Conservation (phyloP, 2,113 vertebrate species). For the Delphinus delphis region DNA sequence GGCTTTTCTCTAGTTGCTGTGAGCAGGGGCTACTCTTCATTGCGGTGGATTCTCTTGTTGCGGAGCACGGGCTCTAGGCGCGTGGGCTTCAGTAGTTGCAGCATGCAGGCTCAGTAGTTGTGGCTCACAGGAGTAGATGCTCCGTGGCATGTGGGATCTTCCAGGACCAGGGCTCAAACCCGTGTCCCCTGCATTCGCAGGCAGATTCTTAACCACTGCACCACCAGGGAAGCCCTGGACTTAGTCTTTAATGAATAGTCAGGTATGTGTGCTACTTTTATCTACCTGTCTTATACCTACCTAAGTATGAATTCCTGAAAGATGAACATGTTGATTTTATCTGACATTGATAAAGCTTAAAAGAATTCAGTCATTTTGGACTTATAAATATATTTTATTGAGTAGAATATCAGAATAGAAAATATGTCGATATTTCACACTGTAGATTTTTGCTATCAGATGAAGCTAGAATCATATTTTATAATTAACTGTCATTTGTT, state of each 20-base stretch:
- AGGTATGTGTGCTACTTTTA: constrained; percentile 68
- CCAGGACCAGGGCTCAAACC: no score
- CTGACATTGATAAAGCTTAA: constrained; percentile 63
- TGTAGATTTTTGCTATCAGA: background rate
- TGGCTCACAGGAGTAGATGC: no score
- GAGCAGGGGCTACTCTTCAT: no score
- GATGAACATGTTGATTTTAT: constrained; percentile 73
- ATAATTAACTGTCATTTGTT: background rate
- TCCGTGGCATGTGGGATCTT: no score
- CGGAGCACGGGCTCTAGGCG: no score
- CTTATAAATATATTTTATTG: constrained; percentile 40
- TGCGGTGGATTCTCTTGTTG: no score
- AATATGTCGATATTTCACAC: background rate
- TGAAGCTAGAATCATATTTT: background rate
- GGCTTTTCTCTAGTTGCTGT: no score
- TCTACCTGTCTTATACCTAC: constrained; percentile 40
- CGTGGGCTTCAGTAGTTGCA: no score
- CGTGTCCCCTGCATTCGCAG: no score
- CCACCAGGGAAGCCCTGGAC: no score
- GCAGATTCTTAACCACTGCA: no score
- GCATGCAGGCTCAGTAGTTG: no score
- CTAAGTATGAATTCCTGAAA: constrained; percentile 63
- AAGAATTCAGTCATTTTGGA: constrained; percentile 65
- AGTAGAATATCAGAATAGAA: background rate
- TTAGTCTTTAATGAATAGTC: constrained; percentile 63